Evolutionary conservation across 2,113 vertebrate genomes (phyloP), one percentile per base, ranked within the genome.

Genomic region (Leptobrachium leishanense): DNA sequence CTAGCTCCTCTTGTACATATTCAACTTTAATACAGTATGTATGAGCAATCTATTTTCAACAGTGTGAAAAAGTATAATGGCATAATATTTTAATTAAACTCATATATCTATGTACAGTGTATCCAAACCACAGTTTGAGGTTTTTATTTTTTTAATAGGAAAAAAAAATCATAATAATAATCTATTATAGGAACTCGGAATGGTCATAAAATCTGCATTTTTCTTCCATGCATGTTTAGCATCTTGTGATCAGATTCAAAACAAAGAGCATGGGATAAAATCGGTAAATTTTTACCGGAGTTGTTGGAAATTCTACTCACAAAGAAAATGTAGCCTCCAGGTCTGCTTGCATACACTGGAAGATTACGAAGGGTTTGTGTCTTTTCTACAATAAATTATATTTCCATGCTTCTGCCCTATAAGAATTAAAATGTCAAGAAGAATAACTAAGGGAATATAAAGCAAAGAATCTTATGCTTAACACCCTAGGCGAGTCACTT

Each of bases 311-410:
- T 74, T 11, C 67, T 74, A 68, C 74, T 50, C 64, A 74, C 59
- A 31, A 20, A 81, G 74, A 53, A 81, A 74, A 74, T 68, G 64
- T 81, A 81, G 71, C 72, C 78, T 62, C 64, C 46, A 74, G 78
- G 64, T 68, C 73, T 62, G 40, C 71, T 54, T 68, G 50, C 55
- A 65, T n/a, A 53, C 39, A 54, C 78, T 68, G 69, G 78, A 81
- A 81, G 53, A 65, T 68, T 81, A 74, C 74, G 66, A 81, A 74
- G 73, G 72, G 66, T 81, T 81, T 81, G 71, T 81, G 65, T 74
- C 78, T 74, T 50, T 53, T 62, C 42, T n/a, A 70, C 41, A 81
- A 74, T 68, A 81, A 74, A 81, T 81, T 81, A 80, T 72, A 43
- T 68, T 74, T 81, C 66, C 50, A 41, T 46, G 54, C 57, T 62